phyloP scores from a whole-genome alignment of 2,797 vertebrate species.

The Crax fasciolata region DNA sequence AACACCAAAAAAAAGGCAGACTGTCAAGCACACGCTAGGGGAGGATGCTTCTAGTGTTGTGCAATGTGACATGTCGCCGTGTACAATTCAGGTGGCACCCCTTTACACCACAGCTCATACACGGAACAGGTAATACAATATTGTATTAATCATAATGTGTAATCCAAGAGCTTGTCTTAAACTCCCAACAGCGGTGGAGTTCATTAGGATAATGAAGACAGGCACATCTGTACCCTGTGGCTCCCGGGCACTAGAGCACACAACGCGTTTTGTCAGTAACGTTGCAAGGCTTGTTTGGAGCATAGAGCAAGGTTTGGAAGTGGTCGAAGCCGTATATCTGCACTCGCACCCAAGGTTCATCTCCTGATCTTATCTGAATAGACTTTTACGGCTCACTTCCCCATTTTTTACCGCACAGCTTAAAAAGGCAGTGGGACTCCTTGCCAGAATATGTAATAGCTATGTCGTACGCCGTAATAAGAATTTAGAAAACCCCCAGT shows the following conservation, averaged over 20 bases:
- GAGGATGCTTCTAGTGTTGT: not conserved
- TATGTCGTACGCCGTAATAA: not conserved
- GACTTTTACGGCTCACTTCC: not conserved
- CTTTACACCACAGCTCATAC: not conserved
- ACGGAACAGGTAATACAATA: not conserved
- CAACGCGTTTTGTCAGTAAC: accelerated
- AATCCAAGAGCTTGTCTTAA: not conserved
- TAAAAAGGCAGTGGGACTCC: not conserved
- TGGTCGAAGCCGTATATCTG: not conserved
- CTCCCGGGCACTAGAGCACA: not conserved
- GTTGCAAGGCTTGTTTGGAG: not conserved
- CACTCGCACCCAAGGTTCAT: not conserved
- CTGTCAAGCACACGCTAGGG: not conserved
- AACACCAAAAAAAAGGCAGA: not conserved
- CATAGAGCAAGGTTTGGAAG: not conserved
- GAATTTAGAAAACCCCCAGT: not conserved
- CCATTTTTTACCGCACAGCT: not conserved
- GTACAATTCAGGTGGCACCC: not conserved
- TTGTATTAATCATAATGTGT: too few species aligned
- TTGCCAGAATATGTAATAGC: not conserved
- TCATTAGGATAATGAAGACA: not conserved
- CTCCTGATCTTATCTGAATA: not conserved
- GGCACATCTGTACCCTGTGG: not conserved
- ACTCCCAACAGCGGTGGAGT: not conserved
- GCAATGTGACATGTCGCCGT: not conserved